Base-by-base conservation (phyloP, 2,888 invertebrate species). In the Cenopis cana region DNA sequence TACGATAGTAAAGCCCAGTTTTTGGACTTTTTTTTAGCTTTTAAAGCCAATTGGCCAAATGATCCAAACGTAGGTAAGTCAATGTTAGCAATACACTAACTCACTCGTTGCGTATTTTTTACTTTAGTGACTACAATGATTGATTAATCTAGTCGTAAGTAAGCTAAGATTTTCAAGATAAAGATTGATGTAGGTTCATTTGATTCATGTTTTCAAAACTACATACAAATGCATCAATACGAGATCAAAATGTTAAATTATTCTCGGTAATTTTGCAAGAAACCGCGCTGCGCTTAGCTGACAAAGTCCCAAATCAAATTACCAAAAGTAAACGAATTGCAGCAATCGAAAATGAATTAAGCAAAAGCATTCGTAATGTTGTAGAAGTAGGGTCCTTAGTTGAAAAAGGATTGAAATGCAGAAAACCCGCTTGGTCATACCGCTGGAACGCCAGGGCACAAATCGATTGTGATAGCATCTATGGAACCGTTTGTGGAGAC, bases 391-490 rank as follows among this genome's bases (percentile, higher is more conserved):
- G 60, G 65, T 36, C 52, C 36, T 38, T 29, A 54, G 6, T 60
- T 54, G 46, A 11, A 20, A 11, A 57, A 62, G 50, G 18, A n/a
- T 49, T 17, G 10, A n/a, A 17, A 57, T 59, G 33, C 36, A 69
- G 64, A 64, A 57, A 62, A 72, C 33, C 36, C 17, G 36, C 20
- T 55, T 38, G n/a, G 55, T 57, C 69, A 74, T 69, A 52, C 68
- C 61, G 70, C 64, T 73, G 73, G 73, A 74, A 76, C 75, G 67
- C 65, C 68, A 18, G 54, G 36, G 66, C 74, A 75, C 74, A 76
- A 75, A 76, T 75, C 66, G 66, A 55, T 65, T 29, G 60, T 49
- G 81, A 80, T 79, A 79, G 73, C 59, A 80, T 82, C 75, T 66
- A 17, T 18, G 41, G 66, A 74, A 72, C 69, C 33, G 76, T 78